Evolutionary conservation across 2,797 vertebrate species (phyloP).

Genomic region (Sebastes matsubarae): DNA sequence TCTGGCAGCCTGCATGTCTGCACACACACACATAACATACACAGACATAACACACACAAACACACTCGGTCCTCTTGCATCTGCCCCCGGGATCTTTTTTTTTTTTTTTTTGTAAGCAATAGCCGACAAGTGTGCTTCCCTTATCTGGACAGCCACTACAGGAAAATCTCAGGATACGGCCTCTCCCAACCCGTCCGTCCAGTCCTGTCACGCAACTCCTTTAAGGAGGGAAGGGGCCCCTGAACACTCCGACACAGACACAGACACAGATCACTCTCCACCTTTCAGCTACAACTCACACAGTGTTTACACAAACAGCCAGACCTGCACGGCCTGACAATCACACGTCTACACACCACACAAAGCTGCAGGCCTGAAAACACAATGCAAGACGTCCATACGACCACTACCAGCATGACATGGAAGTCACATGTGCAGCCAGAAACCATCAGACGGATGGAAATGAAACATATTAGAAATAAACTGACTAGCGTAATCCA

Average conservation of each 20-base stretch:
- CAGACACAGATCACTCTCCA: not conserved
- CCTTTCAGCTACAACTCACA: conserved; percentile 20
- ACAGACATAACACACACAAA: conserved; percentile 31
- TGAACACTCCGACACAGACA: not conserved
- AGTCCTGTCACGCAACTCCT: conserved; percentile 75
- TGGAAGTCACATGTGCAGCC: not conserved
- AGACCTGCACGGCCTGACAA: conserved; percentile 3
- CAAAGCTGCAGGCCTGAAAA: not conserved
- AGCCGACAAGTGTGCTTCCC: conserved; percentile 61
- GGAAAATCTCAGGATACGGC: conserved; percentile 79
- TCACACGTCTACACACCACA: not conserved
- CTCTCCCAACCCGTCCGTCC: conserved; percentile 64
- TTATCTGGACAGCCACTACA: conserved; percentile 73
- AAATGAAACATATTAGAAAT: not conserved
- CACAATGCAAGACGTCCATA: not conserved
- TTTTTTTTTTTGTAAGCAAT: conserved; percentile 60
- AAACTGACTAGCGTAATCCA: no score
- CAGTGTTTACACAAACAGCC: conserved; percentile 12
- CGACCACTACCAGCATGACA: not conserved
- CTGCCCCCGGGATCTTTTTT: conserved; percentile 34
- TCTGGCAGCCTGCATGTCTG: conserved; percentile 29
- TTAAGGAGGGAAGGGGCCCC: conserved; percentile 37
- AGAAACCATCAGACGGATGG: not conserved
- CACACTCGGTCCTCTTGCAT: conserved; percentile 24
- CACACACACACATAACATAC: conserved; percentile 34